These are phyloP conservation scores for Cephalopterus ornatus DNA, from an alignment of 2,113 vertebrate species.

Conservation along the genomic window DNA sequence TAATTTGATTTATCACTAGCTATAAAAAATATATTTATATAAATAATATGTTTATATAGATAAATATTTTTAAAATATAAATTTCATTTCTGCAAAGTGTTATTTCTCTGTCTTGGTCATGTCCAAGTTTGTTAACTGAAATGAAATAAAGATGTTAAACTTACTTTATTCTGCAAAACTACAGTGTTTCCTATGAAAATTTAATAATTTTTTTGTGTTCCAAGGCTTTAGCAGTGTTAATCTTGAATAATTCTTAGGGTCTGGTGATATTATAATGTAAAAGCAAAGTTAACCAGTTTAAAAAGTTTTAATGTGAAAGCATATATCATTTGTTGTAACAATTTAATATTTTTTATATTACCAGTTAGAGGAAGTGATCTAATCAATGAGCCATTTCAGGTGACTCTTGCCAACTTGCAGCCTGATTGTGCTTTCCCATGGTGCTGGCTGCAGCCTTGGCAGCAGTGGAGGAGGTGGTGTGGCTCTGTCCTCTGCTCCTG, in stretches of 20 bases:
- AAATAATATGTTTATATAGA: not conserved
- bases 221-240: not conserved
- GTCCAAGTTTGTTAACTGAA: not conserved
- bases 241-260: not conserved
- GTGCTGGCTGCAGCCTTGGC: not conserved
- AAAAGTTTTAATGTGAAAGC: not conserved
- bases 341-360: not conserved
- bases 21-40: not conserved
- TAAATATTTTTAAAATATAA: not conserved
- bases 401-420: not conserved
- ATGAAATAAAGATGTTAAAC: not conserved
- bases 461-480: rapidly evolving
- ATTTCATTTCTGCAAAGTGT: not conserved
- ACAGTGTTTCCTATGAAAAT: not conserved
- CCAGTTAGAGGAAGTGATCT: not conserved
- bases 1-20: not conserved
- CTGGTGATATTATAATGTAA: not conserved
- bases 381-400: not conserved
- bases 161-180: not conserved
- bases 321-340: not conserved
- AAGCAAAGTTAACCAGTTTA: not conserved
- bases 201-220: not conserved
- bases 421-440: not conserved
- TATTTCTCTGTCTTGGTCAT: not conserved
- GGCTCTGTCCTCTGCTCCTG: not conserved